Evolutionary conservation across 2,888 invertebrate genomes (phyloP).

Genomic region (Acheta domesticus): DNA sequence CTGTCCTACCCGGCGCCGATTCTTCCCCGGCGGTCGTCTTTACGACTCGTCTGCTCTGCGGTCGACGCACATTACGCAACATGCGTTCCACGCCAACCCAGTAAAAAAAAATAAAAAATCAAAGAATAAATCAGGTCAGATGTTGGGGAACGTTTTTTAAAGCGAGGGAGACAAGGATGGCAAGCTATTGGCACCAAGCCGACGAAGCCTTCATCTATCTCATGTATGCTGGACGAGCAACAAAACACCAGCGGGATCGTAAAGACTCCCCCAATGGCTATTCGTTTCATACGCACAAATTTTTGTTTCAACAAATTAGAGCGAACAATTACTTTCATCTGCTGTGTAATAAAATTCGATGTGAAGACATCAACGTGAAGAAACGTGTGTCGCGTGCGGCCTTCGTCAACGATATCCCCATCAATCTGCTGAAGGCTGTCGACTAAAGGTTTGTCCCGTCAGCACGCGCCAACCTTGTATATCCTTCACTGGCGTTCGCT

Average conservation of each 20-base stretch:
- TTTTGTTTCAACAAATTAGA: not conserved
- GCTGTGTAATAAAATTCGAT: not conserved
- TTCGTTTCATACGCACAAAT: not conserved
- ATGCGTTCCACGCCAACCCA: not conserved
- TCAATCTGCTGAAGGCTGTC: not conserved
- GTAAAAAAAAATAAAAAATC: not conserved
- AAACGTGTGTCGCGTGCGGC: not conserved
- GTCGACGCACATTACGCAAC: not conserved
- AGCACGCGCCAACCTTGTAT: no score
- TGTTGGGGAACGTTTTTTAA: not conserved
- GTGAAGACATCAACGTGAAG: not conserved
- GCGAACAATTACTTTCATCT: not conserved
- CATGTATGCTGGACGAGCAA: not conserved
- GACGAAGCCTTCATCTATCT: not conserved
- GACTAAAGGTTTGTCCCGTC: not conserved
- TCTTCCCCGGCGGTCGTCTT: no score
- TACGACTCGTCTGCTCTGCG: no score
- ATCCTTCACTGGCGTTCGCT: no score
- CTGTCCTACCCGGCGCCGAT: no score
- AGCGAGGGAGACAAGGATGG: not conserved
- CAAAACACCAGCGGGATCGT: not conserved
- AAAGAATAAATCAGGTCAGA: conserved; percentile 10
- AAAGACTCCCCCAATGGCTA: not conserved
- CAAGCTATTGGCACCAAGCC: not conserved
- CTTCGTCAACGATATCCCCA: not conserved